Base-by-base conservation (phyloP, 2,113 vertebrate species). In the Cygnus atratus region DNA sequence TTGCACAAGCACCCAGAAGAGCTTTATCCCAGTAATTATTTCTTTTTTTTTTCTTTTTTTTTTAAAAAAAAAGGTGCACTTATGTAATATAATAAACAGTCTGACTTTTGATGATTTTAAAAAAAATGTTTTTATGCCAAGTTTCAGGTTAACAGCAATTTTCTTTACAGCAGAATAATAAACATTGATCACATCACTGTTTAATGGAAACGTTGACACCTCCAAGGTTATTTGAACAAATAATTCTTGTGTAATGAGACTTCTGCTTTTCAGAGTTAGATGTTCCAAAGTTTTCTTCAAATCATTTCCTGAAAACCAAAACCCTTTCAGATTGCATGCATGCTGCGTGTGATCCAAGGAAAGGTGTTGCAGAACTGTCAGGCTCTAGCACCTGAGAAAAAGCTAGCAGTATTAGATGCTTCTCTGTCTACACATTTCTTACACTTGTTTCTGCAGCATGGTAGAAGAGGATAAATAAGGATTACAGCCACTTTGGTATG, bases 11-110 rank as follows among this genome's bases (percentile, higher is more conserved):
- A 77, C 50, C 70, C 82, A 52, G 41, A 84, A 79, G 88, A 95
- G 78, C 79, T 92, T 96, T 96, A 96, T 94, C 55, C 74, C 80
- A 29, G n/a, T 94, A 95, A 95, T 95, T 92, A 90, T 79, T 91
- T 93, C 52, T 89, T 63, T 75, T 33, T 41, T 52, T 1, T 52
- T 1, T 48, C 25, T 52, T 52, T 48, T 48, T 52, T 52, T 52
- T n/a, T 37, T 37, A 8, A 37, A 37, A 8, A 37, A 37, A 21
- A 48, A 48, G 46, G 46, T 48, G 1, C 39, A 73, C 77, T 89
- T 89, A 43, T 52, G 92, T 92, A 48, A 48, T 48, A 50, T 70
- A 90, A 96, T 85, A 89, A 1, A 7, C 55, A 61, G 77, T 48
- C 58, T 77, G 50, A 92, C 57, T 91, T 96, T 39, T 1, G 3